These are phyloP conservation scores for Ostrea denselamellosa DNA, from an alignment of 1,140 invertebrate genomes.

Conservation along the genomic window DNA sequence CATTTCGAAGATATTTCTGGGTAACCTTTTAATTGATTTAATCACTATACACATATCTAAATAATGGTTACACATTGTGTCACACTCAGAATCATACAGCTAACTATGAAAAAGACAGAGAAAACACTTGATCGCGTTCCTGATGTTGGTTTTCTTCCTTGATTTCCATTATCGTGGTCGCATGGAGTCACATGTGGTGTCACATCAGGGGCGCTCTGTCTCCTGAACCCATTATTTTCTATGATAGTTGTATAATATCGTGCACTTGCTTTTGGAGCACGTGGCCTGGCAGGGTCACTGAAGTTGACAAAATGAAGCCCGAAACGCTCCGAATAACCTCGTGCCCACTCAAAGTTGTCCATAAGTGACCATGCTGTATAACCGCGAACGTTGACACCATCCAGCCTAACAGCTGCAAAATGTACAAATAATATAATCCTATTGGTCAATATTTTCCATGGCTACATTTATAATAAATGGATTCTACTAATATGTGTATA, in stretches of 20 bases:
- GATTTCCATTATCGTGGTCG: not conserved
- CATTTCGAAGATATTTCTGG: too few relatives aligned
- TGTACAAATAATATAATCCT: not conserved
- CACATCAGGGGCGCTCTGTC: not conserved
- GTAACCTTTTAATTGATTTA: too few relatives aligned
- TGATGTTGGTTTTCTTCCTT: not conserved
- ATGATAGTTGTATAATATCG: conserved; percentile 64
- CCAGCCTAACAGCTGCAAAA: conserved; percentile 68
- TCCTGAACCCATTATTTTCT: conserved; percentile 67
- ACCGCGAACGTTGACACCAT: conserved; percentile 83
- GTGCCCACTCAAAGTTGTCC: conserved; percentile 89
- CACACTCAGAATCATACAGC: too few relatives aligned
- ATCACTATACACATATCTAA: too few relatives aligned
- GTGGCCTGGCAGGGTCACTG: conserved; percentile 82
- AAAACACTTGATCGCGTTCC: not conserved
- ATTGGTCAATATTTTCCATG: not conserved
- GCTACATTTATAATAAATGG: not conserved
- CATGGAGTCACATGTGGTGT: not conserved
- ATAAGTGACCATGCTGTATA: conserved; percentile 87
- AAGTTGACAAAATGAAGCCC: conserved; percentile 88
- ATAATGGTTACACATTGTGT: too few relatives aligned
- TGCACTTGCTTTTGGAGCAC: conserved; percentile 86
- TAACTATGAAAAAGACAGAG: not conserved
- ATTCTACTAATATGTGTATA: too few relatives aligned
- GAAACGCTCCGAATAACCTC: conserved; percentile 82